A percentile compares a stretch with the other conserved stretches of the same genome.
phyloP scores from a whole-genome alignment of 2,113 vertebrate genomes.

The Pelecanus crispus region DNA sequence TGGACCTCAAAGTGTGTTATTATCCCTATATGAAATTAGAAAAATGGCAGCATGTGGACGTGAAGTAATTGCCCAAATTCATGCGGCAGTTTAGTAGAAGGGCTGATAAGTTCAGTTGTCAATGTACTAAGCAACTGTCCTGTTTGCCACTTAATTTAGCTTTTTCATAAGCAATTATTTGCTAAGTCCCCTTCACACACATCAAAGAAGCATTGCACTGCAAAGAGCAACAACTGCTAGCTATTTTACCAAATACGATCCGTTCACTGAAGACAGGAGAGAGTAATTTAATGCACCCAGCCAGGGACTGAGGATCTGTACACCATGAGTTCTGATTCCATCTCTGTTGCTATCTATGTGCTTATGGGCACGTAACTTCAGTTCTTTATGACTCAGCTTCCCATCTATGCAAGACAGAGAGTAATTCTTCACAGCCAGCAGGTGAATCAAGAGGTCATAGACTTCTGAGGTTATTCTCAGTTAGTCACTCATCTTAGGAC shows the following conservation, averaged over 20 bases:
- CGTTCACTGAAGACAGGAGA: background rate
- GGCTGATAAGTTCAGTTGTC: background rate
- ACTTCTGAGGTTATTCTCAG: background rate
- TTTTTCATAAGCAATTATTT: background rate
- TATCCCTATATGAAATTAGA: background rate
- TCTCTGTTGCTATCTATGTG: background rate
- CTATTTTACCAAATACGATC: background rate
- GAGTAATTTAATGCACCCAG: background rate
- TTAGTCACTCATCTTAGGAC: background rate
- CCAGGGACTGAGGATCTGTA: background rate
- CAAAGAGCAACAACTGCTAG: background rate
- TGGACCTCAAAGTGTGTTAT: background rate
- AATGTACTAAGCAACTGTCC: background rate
- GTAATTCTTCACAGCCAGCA: background rate
- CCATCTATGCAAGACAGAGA: background rate
- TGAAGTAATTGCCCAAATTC: background rate
- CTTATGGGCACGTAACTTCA: background rate
- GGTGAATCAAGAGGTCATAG: constrained; percentile 1
- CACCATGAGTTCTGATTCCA: background rate
- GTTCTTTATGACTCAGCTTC: constrained; percentile 9
- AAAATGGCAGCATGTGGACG: background rate
- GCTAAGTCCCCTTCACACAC: background rate
- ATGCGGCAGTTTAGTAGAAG: background rate
- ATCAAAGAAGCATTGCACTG: background rate
- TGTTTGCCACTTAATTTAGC: background rate